Base-by-base conservation (phyloP, 2,113 vertebrate genomes). In the Solea solea region DNA sequence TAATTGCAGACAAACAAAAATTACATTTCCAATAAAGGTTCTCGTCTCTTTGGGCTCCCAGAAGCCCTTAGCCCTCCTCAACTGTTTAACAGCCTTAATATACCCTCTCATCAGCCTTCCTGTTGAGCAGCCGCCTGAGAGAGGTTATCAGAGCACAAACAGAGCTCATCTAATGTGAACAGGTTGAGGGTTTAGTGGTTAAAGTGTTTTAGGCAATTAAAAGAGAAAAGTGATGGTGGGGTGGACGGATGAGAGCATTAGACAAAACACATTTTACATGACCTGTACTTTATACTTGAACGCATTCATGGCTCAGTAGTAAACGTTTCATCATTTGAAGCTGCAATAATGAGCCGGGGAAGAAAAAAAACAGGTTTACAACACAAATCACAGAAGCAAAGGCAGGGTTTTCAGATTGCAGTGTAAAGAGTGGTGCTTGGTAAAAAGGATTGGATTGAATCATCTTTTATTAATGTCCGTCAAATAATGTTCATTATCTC, bases 1-100 rank as follows among this genome's bases (percentile, higher is more conserved):
- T 93, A 93, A 93, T 93, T 92, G 92, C 86, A 90, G 91, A 89
- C 91, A 93, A 92, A 93, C 93, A 93, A 93, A 93, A 94, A 94
- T 92, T 93, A 92, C 90, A 94, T 93, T 93, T 94, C 93, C 92
- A 94, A 93, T 94, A 92, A 94, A 93, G 90, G 89, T 72, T 90
- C 65, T 79, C 83, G 85, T 90, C 86, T 90, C 87, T 84, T 88
- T 78, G 82, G 88, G 74, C 82, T 88, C 89, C 89, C 88, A 80
- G 76, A 89, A 86, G 91, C 92, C 92, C 89, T 74, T 21, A 70
- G 81, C 86, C 84, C 84, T 85, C 84, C 84, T 92, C 86, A 82
- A 83, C 84, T 88, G 82, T 91, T 93, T 93, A 93, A 93, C 88
- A 90, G 86, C 87, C 80, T 80, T 87, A 90, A 91, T 91, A 89